Conservation (phyloP, 2,797 vertebrate species). For the Cygnus olor region DNA sequence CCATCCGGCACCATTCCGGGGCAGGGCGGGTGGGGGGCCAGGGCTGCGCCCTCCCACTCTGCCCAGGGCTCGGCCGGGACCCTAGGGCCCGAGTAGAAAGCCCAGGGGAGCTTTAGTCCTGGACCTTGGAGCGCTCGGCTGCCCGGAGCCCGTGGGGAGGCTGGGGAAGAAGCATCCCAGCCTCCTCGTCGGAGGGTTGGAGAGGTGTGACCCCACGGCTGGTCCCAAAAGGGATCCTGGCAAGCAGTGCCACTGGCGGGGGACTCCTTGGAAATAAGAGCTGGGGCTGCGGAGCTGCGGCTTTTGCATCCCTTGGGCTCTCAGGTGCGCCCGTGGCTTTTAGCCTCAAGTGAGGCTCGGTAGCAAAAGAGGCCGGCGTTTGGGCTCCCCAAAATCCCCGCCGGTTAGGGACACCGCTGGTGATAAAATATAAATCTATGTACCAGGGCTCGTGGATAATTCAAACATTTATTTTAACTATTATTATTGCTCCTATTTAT, state of each 20-base stretch:
- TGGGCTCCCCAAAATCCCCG: neutral
- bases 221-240: neutral
- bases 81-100: neutral
- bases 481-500: neutral
- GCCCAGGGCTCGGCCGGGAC: neutral
- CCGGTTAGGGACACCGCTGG: too few species aligned
- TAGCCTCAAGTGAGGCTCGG: neutral
- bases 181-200: neutral
- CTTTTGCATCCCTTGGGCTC: neutral
- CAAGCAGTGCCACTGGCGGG: neutral
- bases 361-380: neutral
- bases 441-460: neutral
- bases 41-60: neutral
- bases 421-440: too few species aligned
- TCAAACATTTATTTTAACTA: neutral
- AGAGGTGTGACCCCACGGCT: neutral
- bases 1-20: neutral
- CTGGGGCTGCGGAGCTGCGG: neutral
- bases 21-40: neutral
- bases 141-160: too few species aligned
- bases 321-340: neutral
- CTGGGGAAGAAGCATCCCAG: neutral
- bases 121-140: neutral
- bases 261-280: neutral
- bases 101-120: neutral